Evolutionary conservation across 1,140 invertebrate genomes (phyloP).

Genomic region (Acyrthosiphon pisum): DNA sequence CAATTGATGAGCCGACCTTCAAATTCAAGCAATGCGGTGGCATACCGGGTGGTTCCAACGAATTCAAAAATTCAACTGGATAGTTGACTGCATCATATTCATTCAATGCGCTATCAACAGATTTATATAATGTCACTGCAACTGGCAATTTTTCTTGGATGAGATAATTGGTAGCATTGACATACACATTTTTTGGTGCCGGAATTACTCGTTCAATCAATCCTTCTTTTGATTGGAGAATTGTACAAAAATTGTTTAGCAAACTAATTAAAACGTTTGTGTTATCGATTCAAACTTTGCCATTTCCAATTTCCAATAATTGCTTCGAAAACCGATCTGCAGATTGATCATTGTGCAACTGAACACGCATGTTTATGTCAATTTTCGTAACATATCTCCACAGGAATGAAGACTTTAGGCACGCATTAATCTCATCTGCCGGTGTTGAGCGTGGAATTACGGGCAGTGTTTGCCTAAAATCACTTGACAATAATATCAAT

Average conservation of each 20-base stretch:
- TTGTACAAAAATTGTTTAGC: slow-evolving; percentile 60
- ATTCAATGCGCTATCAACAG: too few relatives aligned
- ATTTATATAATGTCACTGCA: too few relatives aligned
- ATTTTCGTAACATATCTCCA: slow-evolving; percentile 58
- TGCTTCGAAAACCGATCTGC: slow-evolving; percentile 21
- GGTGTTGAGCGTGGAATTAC: slow-evolving; percentile 61
- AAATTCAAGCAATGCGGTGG: neutral
- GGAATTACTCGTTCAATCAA: slow-evolving; percentile 62
- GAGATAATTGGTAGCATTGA: too few relatives aligned
- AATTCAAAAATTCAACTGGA: too few relatives aligned
- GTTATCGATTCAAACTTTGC: neutral
- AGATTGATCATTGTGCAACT: slow-evolving; percentile 56
- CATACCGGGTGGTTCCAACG: too few relatives aligned
- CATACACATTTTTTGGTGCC: too few relatives aligned
- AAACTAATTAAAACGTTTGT: slow-evolving; percentile 58
- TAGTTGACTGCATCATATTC: too few relatives aligned
- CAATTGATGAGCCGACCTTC: slow-evolving; percentile 60
- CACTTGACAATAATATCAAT: slow-evolving; percentile 60
- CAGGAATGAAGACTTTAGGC: slow-evolving; percentile 62
- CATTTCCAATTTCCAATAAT: neutral
- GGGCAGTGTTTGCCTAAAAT: slow-evolving; percentile 64
- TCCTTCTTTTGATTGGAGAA: slow-evolving; percentile 61
- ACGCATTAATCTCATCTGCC: slow-evolving; percentile 62
- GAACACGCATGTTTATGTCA: slow-evolving; percentile 42
- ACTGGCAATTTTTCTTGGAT: too few relatives aligned